phyloP scores from a whole-genome alignment of 2,888 invertebrate genomes.

The Clitarchus hookeri region DNA sequence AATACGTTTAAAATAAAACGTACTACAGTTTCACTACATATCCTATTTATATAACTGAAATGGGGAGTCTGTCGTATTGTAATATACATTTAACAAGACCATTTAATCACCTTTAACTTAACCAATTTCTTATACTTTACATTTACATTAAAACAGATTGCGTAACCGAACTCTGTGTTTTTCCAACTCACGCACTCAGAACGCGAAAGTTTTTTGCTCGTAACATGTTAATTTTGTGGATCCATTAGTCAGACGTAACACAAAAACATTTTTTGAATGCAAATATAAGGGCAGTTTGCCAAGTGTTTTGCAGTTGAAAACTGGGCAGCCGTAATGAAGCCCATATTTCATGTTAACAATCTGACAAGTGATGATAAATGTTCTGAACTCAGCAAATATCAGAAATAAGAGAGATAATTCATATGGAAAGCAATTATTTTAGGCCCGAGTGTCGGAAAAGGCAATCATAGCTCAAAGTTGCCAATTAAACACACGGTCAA shows the following conservation, averaged over 20 bases:
- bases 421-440: neutral
- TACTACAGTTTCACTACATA: too few relatives aligned
- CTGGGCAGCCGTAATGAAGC: neutral
- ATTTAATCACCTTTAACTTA: too few relatives aligned
- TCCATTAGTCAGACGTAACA: neutral
- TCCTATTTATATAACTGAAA: too few relatives aligned
- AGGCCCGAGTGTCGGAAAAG: neutral
- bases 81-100: too few relatives aligned
- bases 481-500: too few relatives aligned
- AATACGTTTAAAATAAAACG: too few relatives aligned
- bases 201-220: neutral
- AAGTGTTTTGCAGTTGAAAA: neutral
- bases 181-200: too few relatives aligned
- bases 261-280: neutral
- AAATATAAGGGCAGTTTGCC: neutral
- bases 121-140: too few relatives aligned
- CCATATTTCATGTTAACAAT: slow-evolving; percentile 4
- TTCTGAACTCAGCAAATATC: neutral
- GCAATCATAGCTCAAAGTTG: too few relatives aligned
- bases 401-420: neutral
- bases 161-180: too few relatives aligned
- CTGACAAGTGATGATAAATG: neutral
- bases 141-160: too few relatives aligned
- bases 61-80: too few relatives aligned
- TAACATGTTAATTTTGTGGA: neutral